A percentile compares a stretch with the other conserved stretches of the same genome.
phyloP scores from a whole-genome alignment of 2,888 invertebrate genomes.

The Polylopha cassiicola region DNA sequence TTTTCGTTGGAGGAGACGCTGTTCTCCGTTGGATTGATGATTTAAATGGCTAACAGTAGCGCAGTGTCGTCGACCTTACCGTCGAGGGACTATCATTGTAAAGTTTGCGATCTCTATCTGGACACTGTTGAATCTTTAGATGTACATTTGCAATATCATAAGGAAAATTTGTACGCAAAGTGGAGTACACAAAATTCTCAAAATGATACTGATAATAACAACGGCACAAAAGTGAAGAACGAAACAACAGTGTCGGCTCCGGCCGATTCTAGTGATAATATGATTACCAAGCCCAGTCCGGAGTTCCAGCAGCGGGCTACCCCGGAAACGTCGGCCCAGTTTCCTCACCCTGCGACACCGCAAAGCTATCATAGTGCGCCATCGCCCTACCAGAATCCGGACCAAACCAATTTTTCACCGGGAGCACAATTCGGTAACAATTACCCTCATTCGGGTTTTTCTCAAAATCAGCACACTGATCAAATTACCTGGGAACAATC shows the following conservation, averaged over 20 bases:
- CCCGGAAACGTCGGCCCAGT: conserved; percentile 75
- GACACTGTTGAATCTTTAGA: conserved; percentile 86
- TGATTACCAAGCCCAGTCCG: conserved; percentile 79
- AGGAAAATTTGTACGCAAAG: conserved; percentile 84
- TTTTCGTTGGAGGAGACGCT: conserved; percentile 74
- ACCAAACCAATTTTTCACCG: conserved; percentile 78
- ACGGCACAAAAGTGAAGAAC: conserved; percentile 77
- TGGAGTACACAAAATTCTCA: conserved; percentile 81
- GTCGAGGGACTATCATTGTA: conserved; percentile 82
- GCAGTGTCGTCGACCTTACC: conserved; percentile 74
- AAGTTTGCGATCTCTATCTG: conserved; percentile 85
- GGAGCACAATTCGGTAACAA: conserved; percentile 71
- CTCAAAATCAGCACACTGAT: conserved; percentile 69
- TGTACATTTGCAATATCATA: conserved; percentile 88
- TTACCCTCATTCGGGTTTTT: conserved; percentile 71
- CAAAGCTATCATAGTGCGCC: conserved; percentile 82
- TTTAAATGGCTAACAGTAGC: conserved; percentile 75
- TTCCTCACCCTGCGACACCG: conserved; percentile 80
- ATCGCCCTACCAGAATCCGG: conserved; percentile 79
- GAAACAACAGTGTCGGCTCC: conserved; percentile 81
- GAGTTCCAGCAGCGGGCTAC: conserved; percentile 77
- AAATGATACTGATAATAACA: conserved; percentile 82
- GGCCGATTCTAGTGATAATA: conserved; percentile 85
- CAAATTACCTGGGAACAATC: conserved; percentile 71
- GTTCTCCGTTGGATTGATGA: conserved; percentile 66